These are phyloP conservation scores for Channallabes apus DNA, from an alignment of 2,797 vertebrate species.

Conservation along the genomic window DNA sequence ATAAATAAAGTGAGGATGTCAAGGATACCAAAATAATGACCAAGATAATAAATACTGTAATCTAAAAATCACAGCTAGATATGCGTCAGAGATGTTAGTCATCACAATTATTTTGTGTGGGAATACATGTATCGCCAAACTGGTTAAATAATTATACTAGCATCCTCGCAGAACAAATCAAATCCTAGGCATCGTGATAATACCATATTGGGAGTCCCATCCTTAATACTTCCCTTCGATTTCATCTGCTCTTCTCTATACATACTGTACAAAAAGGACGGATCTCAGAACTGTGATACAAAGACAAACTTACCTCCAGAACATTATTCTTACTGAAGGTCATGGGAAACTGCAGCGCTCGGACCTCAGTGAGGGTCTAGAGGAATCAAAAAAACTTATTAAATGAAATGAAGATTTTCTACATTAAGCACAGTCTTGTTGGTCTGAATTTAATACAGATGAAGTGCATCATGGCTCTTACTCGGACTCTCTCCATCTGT, in stretches of 20 bases:
- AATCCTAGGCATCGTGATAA: no score
- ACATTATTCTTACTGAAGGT: slow-evolving; percentile 87
- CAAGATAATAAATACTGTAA: background rate
- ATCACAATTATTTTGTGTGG: no score
- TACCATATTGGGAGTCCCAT: no score
- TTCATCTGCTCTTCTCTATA: background rate
- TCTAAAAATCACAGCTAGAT: slow-evolving; percentile 12
- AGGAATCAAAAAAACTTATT: slow-evolving; percentile 43
- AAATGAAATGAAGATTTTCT: background rate
- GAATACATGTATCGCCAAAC: no score
- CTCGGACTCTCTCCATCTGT: slow-evolving; percentile 96
- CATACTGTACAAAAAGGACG: background rate
- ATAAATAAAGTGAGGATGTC: background rate
- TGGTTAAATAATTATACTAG: no score
- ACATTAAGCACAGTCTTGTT: background rate
- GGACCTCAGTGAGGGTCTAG: slow-evolving; percentile 91
- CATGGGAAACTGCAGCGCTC: slow-evolving; percentile 84
- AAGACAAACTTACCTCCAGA: slow-evolving; percentile 81
- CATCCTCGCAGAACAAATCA: no score
- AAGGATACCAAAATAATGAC: background rate
- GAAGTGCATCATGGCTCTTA: slow-evolving; percentile 63
- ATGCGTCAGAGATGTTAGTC: no score
- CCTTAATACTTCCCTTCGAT: background rate
- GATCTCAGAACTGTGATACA: background rate
- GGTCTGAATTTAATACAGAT: background rate